phyloP scores from a whole-genome alignment of 2,113 vertebrate genomes.

The Oceanites oceanicus region DNA sequence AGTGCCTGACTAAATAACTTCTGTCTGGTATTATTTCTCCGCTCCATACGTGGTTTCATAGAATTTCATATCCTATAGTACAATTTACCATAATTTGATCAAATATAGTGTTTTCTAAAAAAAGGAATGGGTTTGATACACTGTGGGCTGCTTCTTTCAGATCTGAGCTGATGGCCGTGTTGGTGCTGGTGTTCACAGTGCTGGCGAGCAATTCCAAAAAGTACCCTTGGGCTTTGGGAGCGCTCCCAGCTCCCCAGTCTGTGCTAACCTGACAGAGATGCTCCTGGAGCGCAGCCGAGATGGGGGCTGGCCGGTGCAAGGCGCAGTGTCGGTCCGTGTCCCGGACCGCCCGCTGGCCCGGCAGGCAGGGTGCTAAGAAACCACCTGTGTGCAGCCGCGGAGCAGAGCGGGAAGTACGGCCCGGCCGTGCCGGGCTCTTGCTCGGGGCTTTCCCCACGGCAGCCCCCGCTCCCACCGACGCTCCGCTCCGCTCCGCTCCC shows the following conservation, averaged over 20 bases:
- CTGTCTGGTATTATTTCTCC: neutral
- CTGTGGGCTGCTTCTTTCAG: neutral
- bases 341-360: neutral
- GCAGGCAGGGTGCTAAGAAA: neutral
- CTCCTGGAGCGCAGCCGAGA: accelerated
- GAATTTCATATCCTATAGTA: neutral
- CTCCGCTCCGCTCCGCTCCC: neutral
- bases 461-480: neutral
- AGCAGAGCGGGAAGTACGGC: neutral
- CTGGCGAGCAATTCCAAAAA: neutral
- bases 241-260: neutral
- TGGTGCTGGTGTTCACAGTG: neutral
- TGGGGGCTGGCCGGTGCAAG: accelerated
- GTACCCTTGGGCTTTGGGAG: accelerated
- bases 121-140: too few species aligned
- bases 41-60: neutral
- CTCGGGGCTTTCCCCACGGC: neutral
- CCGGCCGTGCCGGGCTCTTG: neutral
- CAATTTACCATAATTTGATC: neutral
- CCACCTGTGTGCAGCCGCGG: neutral
- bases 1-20: neutral
- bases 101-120: neutral
- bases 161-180: neutral
- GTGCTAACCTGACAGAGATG: accelerated
- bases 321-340: accelerated